Conservation (phyloP, 1,140 invertebrate genomes). For the Procambarus clarkii region DNA sequence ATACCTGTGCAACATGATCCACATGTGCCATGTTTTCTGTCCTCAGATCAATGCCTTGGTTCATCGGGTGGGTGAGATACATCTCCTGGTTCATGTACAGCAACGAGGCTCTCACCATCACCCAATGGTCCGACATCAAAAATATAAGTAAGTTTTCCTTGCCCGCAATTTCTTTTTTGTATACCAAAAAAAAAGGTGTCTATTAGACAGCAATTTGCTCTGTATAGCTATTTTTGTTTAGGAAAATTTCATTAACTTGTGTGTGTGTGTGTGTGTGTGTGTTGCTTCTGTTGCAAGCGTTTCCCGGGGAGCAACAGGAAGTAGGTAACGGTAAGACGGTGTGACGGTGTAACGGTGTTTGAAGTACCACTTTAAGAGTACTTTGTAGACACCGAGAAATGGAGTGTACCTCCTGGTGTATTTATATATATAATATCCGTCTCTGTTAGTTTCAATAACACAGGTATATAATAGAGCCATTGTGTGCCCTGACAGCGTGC, state of each 20-base stretch:
- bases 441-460: too few species aligned
- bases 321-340: too few species aligned
- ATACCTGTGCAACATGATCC: too few species aligned
- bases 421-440: too few species aligned
- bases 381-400: too few species aligned
- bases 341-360: too few species aligned
- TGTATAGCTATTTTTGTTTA: neutral
- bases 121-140: conserved; percentile 70
- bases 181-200: too few species aligned
- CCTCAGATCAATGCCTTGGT: conserved; percentile 67
- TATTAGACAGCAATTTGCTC: neutral
- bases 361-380: too few species aligned
- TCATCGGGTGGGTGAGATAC: conserved; percentile 69
- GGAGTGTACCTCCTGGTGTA: too few species aligned
- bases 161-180: neutral
- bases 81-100: conserved; percentile 73
- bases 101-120: conserved; percentile 72
- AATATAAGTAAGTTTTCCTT: conserved; percentile 67
- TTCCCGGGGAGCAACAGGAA: too few species aligned
- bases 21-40: neutral
- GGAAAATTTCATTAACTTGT: too few species aligned
- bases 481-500: conserved; percentile 81
- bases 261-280: neutral
- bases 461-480: neutral
- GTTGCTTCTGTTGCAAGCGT: neutral